Percentiles rank a stretch among this genome's conserved stretches.
Conservation (phyloP, 2,113 vertebrate species). For the Oxyura jamaicensis region DNA sequence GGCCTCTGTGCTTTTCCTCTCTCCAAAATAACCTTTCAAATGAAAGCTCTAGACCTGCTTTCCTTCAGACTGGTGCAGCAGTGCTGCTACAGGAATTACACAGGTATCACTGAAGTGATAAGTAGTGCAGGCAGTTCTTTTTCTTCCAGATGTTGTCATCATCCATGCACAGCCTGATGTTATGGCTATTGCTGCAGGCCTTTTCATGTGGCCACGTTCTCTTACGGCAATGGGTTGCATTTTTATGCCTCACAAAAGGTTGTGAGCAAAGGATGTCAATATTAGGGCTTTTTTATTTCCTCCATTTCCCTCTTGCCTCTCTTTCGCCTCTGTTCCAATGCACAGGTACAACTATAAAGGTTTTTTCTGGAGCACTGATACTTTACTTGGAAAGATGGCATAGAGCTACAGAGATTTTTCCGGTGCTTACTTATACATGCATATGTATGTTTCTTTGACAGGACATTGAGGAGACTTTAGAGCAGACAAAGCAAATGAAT, state of each 20-base stretch:
- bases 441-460: conserved; percentile 7
- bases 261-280: neutral
- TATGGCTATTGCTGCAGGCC: accelerated
- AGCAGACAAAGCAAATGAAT: conserved; percentile 80
- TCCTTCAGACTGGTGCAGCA: neutral
- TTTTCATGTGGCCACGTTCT: neutral
- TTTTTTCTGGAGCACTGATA: neutral
- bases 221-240: accelerated
- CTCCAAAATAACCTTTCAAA: neutral
- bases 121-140: neutral
- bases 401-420: neutral
- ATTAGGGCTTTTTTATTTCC: neutral
- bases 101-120: neutral
- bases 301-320: neutral
- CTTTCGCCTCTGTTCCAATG: neutral
- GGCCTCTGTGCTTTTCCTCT: neutral
- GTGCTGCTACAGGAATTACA: neutral
- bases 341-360: neutral
- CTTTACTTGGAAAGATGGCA: neutral
- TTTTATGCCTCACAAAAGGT: neutral
- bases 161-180: neutral
- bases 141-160: neutral
- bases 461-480: conserved; percentile 81
- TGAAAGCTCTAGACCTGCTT: neutral
- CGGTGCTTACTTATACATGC: neutral